A percentile compares a stretch with the other conserved stretches of the same genome.
These are phyloP conservation scores for Pelecanoides urinatrix DNA, from an alignment of 2,113 vertebrate genomes.

Conservation along the genomic window DNA sequence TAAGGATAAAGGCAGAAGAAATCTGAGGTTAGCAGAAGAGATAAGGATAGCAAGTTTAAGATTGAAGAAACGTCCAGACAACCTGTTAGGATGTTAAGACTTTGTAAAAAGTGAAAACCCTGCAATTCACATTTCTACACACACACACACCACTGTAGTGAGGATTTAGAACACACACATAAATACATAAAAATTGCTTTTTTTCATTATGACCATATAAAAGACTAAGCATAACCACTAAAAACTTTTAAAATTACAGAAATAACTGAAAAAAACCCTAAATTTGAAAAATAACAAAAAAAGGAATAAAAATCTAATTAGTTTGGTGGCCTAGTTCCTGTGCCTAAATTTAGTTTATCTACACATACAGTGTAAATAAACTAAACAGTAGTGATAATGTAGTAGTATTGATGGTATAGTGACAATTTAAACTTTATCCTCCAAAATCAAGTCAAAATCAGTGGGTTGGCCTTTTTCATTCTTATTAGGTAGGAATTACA, in stretches of 20 bases:
- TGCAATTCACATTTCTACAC: neutral
- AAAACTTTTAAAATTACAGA: neutral
- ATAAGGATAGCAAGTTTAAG: neutral
- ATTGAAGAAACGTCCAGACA: neutral
- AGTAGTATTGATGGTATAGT: neutral
- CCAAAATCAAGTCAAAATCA: neutral
- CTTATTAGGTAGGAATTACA: neutral
- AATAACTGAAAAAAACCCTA: neutral
- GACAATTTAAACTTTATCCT: neutral
- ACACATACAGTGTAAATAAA: neutral
- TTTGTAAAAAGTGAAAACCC: neutral
- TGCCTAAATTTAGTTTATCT: neutral
- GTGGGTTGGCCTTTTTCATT: neutral
- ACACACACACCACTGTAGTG: fast-evolving
- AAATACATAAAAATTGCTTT: neutral
- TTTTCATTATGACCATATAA: neutral
- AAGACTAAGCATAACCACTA: neutral
- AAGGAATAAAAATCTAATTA: neutral
- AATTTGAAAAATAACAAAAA: neutral
- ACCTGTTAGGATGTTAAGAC: neutral
- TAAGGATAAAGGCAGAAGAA: neutral
- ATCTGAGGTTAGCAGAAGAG: neutral
- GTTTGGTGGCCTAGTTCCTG: neutral
- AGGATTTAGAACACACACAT: neutral
- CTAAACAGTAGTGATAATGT: neutral